A percentile compares a stretch with the other conserved stretches of the same genome.
Conservation (phyloP, 37 sponge, comb jelly and placozoan genomes). For the Crambe crambe region DNA sequence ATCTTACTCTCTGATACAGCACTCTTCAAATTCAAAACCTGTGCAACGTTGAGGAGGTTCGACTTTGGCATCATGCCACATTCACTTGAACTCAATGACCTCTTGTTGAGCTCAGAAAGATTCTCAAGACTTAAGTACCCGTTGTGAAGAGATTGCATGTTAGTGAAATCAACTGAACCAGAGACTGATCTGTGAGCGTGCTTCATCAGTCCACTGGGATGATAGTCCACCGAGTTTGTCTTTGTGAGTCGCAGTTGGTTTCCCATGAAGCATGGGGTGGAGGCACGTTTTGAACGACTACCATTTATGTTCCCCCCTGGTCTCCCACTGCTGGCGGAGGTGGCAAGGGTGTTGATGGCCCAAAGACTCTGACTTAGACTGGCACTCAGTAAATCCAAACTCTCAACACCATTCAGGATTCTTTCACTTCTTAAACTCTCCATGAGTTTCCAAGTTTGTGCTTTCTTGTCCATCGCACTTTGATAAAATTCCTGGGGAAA, state of each 20-base stretch:
- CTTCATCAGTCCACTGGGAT: neutral
- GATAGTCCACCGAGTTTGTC: neutral
- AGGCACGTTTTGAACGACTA: neutral
- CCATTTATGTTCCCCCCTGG: neutral
- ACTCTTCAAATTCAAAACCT: too few relatives aligned
- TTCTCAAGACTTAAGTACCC: neutral
- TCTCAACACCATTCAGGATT: slow-evolving; percentile 33
- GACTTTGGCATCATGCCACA: neutral
- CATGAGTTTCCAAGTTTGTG: slow-evolving; percentile 23
- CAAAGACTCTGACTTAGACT: slow-evolving; percentile 22
- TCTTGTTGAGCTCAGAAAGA: slow-evolving; percentile 5
- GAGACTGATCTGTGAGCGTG: neutral
- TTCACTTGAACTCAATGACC: neutral
- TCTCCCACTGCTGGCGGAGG: neutral
- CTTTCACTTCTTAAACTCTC: slow-evolving; percentile 25
- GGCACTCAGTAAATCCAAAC: slow-evolving; percentile 9
- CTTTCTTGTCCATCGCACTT: slow-evolving; percentile 28
- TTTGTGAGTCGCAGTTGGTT: neutral
- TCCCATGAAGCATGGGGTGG: neutral
- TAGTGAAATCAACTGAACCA: neutral
- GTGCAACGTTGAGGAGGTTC: neutral
- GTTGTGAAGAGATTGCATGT: neutral
- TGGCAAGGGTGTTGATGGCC: slow-evolving; percentile 1
- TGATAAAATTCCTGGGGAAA: slow-evolving; percentile 31
- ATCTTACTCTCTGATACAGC: too few relatives aligned